phyloP scores from a whole-genome alignment of 2,797 vertebrate genomes.

The Anniella stebbinsi region DNA sequence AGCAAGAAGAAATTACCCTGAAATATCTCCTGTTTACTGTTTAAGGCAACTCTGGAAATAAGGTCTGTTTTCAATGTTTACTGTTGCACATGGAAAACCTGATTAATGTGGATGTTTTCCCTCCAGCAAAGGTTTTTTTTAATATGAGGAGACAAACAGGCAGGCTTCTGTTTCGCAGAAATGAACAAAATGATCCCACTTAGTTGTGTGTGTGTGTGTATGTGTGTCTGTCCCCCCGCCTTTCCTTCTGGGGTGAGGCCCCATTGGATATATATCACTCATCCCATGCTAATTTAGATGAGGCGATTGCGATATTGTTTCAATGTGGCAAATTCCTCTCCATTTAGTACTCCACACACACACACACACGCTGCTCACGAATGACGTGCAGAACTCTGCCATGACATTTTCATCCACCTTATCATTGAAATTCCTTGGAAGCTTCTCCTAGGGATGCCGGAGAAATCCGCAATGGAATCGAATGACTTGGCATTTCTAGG shows the following conservation, averaged over 20 bases:
- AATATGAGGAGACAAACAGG: not conserved
- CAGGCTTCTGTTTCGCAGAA: conserved; percentile 24
- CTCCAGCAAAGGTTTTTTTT: not conserved
- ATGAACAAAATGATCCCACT: not conserved
- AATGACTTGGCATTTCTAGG: too few species aligned
- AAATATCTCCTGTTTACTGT: not conserved
- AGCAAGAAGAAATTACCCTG: fast-evolving
- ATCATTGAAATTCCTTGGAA: not conserved
- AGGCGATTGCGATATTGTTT: not conserved
- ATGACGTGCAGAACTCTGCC: not conserved
- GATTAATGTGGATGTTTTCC: conserved; percentile 3
- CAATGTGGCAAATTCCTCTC: not conserved
- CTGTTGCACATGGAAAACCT: not conserved
- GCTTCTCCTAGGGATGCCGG: not conserved
- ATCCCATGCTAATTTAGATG: not conserved
- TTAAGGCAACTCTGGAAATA: not conserved
- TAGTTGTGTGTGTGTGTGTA: not conserved
- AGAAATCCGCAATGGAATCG: too few species aligned
- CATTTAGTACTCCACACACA: not conserved
- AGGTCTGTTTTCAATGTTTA: conserved; percentile 33
- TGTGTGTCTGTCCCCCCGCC: not conserved
- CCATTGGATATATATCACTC: not conserved
- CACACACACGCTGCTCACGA: not conserved
- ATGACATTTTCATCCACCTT: not conserved
- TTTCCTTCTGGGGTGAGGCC: not conserved